Evolutionary conservation across 1,140 invertebrate species (phyloP).

Genomic region (Drosophila insularis): DNA sequence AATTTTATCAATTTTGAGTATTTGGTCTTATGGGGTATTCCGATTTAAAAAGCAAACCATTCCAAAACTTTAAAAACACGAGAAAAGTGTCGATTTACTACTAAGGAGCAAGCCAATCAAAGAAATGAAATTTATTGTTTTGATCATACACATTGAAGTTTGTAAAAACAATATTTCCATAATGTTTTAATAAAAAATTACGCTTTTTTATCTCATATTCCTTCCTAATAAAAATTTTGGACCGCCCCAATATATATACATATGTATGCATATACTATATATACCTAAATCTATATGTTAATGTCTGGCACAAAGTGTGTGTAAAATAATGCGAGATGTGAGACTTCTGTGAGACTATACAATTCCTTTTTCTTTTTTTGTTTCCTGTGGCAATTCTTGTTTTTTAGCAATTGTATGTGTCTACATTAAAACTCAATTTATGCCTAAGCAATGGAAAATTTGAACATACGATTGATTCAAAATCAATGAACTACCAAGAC

Average conservation of each 20-base stretch:
- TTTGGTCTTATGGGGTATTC: background rate
- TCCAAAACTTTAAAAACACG: too few species aligned
- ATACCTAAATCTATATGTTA: background rate
- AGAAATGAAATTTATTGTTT: too few species aligned
- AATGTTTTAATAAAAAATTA: too few species aligned
- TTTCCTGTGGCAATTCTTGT: slow-evolving; percentile 40
- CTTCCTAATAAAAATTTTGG: slow-evolving; percentile 34
- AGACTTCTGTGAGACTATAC: background rate
- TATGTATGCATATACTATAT: background rate
- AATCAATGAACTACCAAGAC: slow-evolving; percentile 60
- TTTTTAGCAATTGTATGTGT: slow-evolving; percentile 32
- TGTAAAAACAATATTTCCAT: too few species aligned
- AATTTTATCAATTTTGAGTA: too few species aligned
- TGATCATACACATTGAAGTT: too few species aligned
- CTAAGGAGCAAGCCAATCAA: too few species aligned
- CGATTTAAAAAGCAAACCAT: background rate
- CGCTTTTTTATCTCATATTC: background rate
- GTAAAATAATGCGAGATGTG: background rate
- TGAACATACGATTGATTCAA: slow-evolving; percentile 48
- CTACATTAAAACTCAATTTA: slow-evolving; percentile 78
- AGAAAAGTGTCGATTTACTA: too few species aligned
- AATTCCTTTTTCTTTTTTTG: slow-evolving; percentile 15
- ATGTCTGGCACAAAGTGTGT: background rate
- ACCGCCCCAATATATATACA: background rate
- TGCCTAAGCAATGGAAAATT: slow-evolving; percentile 41